Base-by-base conservation (phyloP, 1,140 invertebrate species). In the Mya arenaria region DNA sequence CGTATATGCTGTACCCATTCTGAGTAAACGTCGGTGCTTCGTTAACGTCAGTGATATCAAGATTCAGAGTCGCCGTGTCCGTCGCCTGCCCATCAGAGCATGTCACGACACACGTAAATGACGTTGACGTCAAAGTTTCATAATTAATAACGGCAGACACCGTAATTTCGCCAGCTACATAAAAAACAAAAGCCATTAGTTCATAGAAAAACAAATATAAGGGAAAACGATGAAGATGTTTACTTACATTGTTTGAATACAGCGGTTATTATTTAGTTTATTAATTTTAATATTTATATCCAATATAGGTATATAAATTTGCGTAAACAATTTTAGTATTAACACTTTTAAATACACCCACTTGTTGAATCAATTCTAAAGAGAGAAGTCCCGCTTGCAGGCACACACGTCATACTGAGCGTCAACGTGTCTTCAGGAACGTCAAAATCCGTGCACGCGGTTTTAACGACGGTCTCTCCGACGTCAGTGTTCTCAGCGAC, bases 61-160 rank as follows among this genome's bases (percentile, higher is more conserved):
- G 28, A 30, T 23, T 41, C 34, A 79, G 15, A 0, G 63, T 65
- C 19, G 62, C 75, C 62, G 75, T 68, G n/a, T 68, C 63, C 44
- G 65, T 25, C 30, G 39, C 48, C 17, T 68, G 1, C 5, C 75
- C 75, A 28, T 79, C 75, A 23, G 44, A 68, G 28, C 75, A 79
- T 4, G 75, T 79, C 15, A 79, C 44, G 1, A 44, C 58, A 36
- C 75, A 79, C 13, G 75, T n/a, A 65, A 79, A 79, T 37, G 48
- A 56, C 41, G 44, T 68, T 17, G 32, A 32, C 15, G 23, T 8
- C 6, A 68, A 32, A 4, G 19, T 39, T 17, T 79, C 75, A 37
- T 68, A 68, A 58, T 79, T 79, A 3, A 78, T 63, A 8, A 13
- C 28, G 1, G 74, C 37, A 28, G 63, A 23, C 17, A 41, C 36